Base-by-base conservation (phyloP, 1,140 invertebrate species). In the Saccostrea echinata region DNA sequence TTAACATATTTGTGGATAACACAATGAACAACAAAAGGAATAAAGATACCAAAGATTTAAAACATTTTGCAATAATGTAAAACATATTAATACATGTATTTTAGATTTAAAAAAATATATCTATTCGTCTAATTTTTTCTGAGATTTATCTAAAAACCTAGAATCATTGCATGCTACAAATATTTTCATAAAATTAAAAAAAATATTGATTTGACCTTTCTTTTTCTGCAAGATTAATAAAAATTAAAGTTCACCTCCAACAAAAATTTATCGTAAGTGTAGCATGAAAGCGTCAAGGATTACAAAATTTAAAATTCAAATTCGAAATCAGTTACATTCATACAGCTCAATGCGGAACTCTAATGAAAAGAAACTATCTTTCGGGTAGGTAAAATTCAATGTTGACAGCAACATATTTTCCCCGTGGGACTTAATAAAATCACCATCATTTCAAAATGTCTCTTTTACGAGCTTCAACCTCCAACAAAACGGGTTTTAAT, bases 401-500 rank as follows among this genome's bases (percentile, higher is more conserved):
- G 68, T 76, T 76, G 68, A 76, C 68, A 76, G 27, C 68, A 33
- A 76, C 68, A 76, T 76, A 13, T 76, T 76, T 83, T 83, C 81
- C 11, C 81, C 51, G 24, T 53, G 51, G 81, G 81, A 83, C 81
- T 53, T 83, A 51, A 83, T 83, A 83, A 83, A 83, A 24, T 52
- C 81, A 24, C n/a, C 81, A 83, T 83, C 81, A 83, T 52, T 53
- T 52, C 16, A 51, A 52, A 53, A 83, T 52, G n/a, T 53, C 51
- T 83, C 51, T 83, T 52, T 83, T 53, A 83, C 21, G 81, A 83
- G 30, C 24, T 76, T 76, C 68, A 33, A 21, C 30, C 68, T 30
- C 30, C 68, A 76, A 76, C 68, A 76, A 76, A 76, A 76, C 68
- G 68, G 68, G 27, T 83, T 83, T 83, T 83, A 83, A 53, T 83